Evolutionary conservation across 2,113 vertebrate genomes (phyloP).

Genomic region (Eublepharis macularius): DNA sequence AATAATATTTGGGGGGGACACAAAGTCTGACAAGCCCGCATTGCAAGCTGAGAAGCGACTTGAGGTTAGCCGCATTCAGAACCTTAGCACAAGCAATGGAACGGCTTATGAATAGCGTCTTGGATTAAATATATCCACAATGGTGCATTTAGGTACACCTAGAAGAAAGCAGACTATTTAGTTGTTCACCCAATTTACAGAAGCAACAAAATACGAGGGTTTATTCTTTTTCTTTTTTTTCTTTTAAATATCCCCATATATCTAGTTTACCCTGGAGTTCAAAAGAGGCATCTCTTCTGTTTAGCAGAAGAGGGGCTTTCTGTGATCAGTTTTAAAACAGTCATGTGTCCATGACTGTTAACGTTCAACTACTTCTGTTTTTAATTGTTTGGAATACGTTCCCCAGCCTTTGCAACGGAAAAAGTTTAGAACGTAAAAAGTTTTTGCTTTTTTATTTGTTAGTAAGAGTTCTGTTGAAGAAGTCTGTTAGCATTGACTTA

Average conservation of each 20-base stretch:
- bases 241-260: constrained; percentile 42
- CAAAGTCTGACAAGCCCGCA: background rate
- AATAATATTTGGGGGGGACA: background rate
- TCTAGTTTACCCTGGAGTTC: constrained; percentile 30
- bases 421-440: constrained; percentile 46
- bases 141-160: constrained; percentile 45
- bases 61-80: background rate
- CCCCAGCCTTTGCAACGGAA: constrained; percentile 59
- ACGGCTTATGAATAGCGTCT: background rate
- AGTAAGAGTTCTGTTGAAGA: constrained; percentile 50
- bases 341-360: constrained; percentile 51
- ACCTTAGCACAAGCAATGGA: too few relatives aligned
- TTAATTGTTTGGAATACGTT: constrained; percentile 47
- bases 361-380: constrained; percentile 63
- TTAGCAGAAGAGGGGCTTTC: constrained; percentile 55
- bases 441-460: constrained; percentile 44
- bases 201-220: constrained; percentile 29
- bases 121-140: background rate
- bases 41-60: background rate
- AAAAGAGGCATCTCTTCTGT: constrained; percentile 43
- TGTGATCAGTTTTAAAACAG: constrained; percentile 61
- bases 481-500: constrained; percentile 61
- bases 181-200: constrained; percentile 45
- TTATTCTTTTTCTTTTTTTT: constrained; percentile 52
- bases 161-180: constrained; percentile 33